Base-by-base conservation (phyloP, 2,888 invertebrate genomes). In the Cephus rjabovi region DNA sequence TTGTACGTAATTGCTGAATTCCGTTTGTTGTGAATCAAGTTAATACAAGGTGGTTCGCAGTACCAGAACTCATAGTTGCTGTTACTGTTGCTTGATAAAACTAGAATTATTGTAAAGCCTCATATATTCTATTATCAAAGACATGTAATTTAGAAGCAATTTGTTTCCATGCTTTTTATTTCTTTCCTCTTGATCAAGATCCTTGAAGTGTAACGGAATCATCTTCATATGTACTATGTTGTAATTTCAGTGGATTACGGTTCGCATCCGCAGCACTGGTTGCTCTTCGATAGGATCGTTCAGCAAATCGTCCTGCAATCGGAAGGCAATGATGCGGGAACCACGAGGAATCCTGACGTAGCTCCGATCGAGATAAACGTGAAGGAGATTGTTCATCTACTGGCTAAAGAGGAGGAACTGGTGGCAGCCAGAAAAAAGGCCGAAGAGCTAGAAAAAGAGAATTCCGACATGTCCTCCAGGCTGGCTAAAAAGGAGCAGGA, bases 401-500 rank as follows among this genome's bases (percentile, higher is more conserved):
- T 98, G 82, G 98, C 98, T 30, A 98, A 97, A 91, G 98, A 98
- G 91, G 98, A 98, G 89, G 98, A 98, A 89, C 92, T 98, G 71
- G 96, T 97, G 0, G 97, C 96, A 6, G 97, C 98, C 0, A 94
- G 97, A 83, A 95, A 94, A 76, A 97, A 97, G 87, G 97, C 98
- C 0, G 96, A 97, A 76, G 97, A 97, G 87, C 90, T 98, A 76
- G 97, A 98, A 90, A 95, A 95, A 81, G 97, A 98, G 87, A 98
- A 97, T 90, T 95, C 95, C 1, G 98, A 98, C 84, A 94, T 98
- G 89, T 96, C 96, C 69, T 96, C 96, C 1, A 96, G 96, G 87
- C 92, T 98, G 78, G 96, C 97, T 9, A 97, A 98, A 89, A 98
- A 96, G 92, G 98, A 98, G 92, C 97, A 97, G 92, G 98, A 98